Evolutionary conservation across 2,888 invertebrate genomes (phyloP).

Genomic region (Synergus laeviventris): DNA sequence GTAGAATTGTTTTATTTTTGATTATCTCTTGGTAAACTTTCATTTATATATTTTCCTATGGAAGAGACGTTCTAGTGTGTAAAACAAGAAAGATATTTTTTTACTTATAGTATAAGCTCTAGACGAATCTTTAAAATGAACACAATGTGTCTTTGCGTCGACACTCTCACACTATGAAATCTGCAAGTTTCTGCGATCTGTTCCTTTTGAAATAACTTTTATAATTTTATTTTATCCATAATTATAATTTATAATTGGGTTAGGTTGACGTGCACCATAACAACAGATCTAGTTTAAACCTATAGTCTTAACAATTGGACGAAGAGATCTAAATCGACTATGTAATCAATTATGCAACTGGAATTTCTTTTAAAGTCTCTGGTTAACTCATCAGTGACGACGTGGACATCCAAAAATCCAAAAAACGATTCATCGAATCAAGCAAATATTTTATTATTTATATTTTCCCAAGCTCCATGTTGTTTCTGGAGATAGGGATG

Average conservation of each 20-base stretch:
- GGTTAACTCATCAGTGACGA: slow-evolving; percentile 4
- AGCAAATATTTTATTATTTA: no score
- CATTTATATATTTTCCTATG: not conserved
- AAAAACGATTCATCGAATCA: not conserved
- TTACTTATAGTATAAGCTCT: slow-evolving; percentile 54
- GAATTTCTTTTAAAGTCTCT: slow-evolving; percentile 23
- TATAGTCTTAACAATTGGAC: slow-evolving; percentile 33
- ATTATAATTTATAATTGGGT: slow-evolving; percentile 36
- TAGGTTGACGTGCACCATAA: slow-evolving; percentile 9
- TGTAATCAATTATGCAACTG: slow-evolving; percentile 22
- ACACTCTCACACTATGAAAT: slow-evolving; percentile 34
- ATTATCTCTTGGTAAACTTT: not conserved
- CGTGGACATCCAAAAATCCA: not conserved
- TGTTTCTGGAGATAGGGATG: no score
- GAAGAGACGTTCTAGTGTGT: not conserved
- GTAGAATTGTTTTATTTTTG: not conserved
- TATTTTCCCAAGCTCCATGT: no score
- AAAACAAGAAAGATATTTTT: slow-evolving; percentile 6
- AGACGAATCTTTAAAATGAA: slow-evolving; percentile 57
- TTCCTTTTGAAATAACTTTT: slow-evolving; percentile 11
- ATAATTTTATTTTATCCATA: slow-evolving; percentile 1
- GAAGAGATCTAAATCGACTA: slow-evolving; percentile 37
- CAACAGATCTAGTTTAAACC: slow-evolving; percentile 12
- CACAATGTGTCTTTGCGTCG: slow-evolving; percentile 54
- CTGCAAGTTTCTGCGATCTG: slow-evolving; percentile 3